Evolutionary conservation across 2,888 invertebrate genomes (phyloP).

Genomic region (Drosophila pseudotalamancana): DNA sequence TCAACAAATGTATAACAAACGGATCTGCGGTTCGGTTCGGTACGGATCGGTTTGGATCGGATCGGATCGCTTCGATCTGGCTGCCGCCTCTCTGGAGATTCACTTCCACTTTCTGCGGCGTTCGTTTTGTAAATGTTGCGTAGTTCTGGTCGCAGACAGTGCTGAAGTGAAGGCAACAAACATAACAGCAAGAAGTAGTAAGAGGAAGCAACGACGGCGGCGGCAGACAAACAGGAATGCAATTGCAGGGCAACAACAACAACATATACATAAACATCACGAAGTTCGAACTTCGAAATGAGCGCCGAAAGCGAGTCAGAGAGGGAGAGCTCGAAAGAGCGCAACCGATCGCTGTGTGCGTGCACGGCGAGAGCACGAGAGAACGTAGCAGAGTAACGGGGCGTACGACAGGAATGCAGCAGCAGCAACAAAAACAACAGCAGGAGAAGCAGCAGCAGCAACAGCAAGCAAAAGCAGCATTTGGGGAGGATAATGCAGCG

Average conservation of each 20-base stretch:
- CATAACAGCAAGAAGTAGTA: conserved; percentile 30
- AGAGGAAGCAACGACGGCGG: conserved; percentile 39
- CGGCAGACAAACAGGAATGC: conserved; percentile 73
- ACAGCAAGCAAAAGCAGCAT: too few species aligned
- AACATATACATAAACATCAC: conserved; percentile 14
- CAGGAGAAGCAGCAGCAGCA: conserved; percentile 13
- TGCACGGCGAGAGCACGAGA: conserved; percentile 3
- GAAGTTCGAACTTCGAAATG: conserved; percentile 13
- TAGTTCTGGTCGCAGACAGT: conserved; percentile 61
- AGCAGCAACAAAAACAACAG: conserved; percentile 14
- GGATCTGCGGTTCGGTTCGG: conserved; percentile 5
- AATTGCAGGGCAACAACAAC: conserved; percentile 63
- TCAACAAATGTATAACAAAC: conserved; percentile 38
- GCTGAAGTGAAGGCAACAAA: conserved; percentile 30
- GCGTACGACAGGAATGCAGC: conserved; percentile 49
- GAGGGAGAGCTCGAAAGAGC: conserved; percentile 6
- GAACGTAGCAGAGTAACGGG: conserved; percentile 49
- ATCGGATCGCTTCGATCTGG: conserved; percentile 36
- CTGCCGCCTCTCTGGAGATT: conserved; percentile 52
- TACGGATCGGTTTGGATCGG: conserved; percentile 8
- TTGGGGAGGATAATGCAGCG: conserved; percentile 58
- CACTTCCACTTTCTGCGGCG: conserved; percentile 82
- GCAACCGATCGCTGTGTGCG: conserved; percentile 16
- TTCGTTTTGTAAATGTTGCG: conserved; percentile 82
- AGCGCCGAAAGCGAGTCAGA: neutral